phyloP scores from a whole-genome alignment of 2,113 vertebrate genomes.

The Syrmaticus mikado region DNA sequence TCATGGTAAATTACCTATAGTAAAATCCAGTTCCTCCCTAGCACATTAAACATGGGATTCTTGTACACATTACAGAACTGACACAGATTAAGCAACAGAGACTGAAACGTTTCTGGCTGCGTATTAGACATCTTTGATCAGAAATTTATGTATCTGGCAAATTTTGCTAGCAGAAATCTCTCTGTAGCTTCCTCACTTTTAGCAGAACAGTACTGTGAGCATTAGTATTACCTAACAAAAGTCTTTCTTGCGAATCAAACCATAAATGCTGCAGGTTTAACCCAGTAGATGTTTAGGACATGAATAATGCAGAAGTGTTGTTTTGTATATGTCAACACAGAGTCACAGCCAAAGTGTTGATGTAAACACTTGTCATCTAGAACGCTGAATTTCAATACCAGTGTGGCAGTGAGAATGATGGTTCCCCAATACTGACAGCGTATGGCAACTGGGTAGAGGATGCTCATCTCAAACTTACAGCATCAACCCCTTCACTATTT shows the following conservation, averaged over 20 bases:
- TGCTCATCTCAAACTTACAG: background rate
- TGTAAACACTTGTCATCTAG: background rate
- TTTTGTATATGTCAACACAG: background rate
- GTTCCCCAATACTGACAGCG: rapidly evolving
- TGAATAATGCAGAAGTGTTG: rapidly evolving
- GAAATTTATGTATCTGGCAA: background rate
- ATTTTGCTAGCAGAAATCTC: background rate
- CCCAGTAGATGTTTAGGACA: background rate
- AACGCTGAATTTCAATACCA: background rate
- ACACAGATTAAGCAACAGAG: background rate
- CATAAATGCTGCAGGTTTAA: background rate
- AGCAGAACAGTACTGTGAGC: background rate
- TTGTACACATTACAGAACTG: background rate
- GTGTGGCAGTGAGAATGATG: background rate
- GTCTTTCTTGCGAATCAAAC: background rate
- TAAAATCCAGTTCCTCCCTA: background rate
- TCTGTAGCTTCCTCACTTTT: background rate
- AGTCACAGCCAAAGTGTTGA: background rate
- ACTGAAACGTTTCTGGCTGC: background rate
- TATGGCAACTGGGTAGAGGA: background rate
- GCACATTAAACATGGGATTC: background rate
- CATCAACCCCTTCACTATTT: background rate
- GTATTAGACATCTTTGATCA: background rate
- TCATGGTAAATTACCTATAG: background rate
- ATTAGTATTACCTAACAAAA: background rate